These are phyloP conservation scores for Choristoneura rosaceana DNA, from an alignment of 2,888 invertebrate species.

Conservation along the genomic window DNA sequence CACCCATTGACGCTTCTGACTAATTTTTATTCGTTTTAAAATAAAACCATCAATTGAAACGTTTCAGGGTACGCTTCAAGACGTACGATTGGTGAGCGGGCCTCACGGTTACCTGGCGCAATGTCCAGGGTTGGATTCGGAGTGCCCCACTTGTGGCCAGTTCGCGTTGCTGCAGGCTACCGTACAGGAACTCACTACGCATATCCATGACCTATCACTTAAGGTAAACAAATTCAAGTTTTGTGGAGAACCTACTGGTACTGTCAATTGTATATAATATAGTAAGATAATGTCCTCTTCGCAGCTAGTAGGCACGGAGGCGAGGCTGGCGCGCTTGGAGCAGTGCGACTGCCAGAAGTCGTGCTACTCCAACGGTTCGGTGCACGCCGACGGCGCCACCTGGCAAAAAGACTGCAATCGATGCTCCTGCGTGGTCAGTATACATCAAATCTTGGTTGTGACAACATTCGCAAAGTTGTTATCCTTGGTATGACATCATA, in stretches of 20 bases:
- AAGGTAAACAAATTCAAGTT: slow-evolving; percentile 86
- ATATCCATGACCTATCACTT: slow-evolving; percentile 92
- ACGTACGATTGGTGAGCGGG: slow-evolving; percentile 93
- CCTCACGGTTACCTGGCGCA: slow-evolving; percentile 94
- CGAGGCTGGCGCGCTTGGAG: slow-evolving; percentile 91
- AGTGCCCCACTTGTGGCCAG: slow-evolving; percentile 96
- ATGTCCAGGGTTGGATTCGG: slow-evolving; percentile 94
- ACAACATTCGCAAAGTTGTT: no score
- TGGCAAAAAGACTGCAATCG: slow-evolving; percentile 95
- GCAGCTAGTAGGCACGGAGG: slow-evolving; percentile 93
- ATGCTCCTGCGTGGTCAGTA: slow-evolving; percentile 93
- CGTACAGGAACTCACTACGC: slow-evolving; percentile 91
- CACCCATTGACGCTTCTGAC: not conserved
- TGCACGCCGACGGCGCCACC: slow-evolving; percentile 92
- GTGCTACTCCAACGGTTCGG: slow-evolving; percentile 92
- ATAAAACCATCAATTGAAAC: slow-evolving; percentile 4
- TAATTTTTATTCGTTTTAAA: not conserved
- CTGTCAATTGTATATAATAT: not conserved
- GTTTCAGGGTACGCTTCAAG: slow-evolving; percentile 93
- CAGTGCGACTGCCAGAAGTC: slow-evolving; percentile 96
- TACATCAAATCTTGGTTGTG: no score
- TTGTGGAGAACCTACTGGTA: not conserved
- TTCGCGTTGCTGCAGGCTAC: slow-evolving; percentile 93
- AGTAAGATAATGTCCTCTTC: not conserved
- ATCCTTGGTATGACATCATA: no score